Percentiles rank a stretch among this genome's conserved stretches.
phyloP scores from a whole-genome alignment of 2,113 vertebrate species.

The Bambusicola thoracicus region DNA sequence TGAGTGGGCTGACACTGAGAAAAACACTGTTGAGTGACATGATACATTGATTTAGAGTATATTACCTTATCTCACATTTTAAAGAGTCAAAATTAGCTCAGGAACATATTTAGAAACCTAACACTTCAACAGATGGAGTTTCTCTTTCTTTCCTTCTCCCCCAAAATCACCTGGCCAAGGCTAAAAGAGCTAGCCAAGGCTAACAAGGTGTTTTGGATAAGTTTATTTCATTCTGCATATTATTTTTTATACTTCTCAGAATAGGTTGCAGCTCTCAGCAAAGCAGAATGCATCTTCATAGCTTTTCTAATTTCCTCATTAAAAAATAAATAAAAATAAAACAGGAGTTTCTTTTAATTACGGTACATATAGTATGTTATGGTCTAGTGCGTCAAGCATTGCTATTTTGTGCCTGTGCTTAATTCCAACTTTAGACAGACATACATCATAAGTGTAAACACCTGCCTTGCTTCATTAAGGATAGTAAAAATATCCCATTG shows the following conservation, averaged over 20 bases:
- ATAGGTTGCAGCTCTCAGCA: slow-evolving; percentile 11
- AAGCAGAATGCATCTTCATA: neutral
- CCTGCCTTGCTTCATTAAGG: slow-evolving; percentile 62
- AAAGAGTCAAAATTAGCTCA: slow-evolving; percentile 68
- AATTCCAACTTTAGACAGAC: slow-evolving; percentile 60
- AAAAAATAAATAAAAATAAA: neutral
- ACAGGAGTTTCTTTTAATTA: slow-evolving; percentile 64
- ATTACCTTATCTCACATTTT: slow-evolving; percentile 67
- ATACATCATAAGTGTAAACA: slow-evolving; percentile 54
- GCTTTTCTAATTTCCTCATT: slow-evolving; percentile 4
- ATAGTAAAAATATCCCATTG: slow-evolving; percentile 61
- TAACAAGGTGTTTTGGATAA: slow-evolving; percentile 33
- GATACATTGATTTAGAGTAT: slow-evolving; percentile 51
- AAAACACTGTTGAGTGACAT: slow-evolving; percentile 64
- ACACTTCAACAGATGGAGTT: slow-evolving; percentile 54
- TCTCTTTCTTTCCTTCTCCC: slow-evolving; percentile 18
- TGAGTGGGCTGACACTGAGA: slow-evolving; percentile 56
- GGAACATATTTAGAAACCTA: slow-evolving; percentile 46
- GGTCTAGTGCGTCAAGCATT: slow-evolving; percentile 51
- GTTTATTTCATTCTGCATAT: neutral
- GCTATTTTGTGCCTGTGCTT: slow-evolving; percentile 60
- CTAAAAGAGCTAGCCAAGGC: slow-evolving; percentile 27
- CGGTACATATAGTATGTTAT: slow-evolving; percentile 44
- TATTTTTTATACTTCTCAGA: slow-evolving; percentile 40
- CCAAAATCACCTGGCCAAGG: slow-evolving; percentile 40